These are phyloP conservation scores for Acleris emargana DNA, from an alignment of 2,888 invertebrate genomes.

Conservation along the genomic window DNA sequence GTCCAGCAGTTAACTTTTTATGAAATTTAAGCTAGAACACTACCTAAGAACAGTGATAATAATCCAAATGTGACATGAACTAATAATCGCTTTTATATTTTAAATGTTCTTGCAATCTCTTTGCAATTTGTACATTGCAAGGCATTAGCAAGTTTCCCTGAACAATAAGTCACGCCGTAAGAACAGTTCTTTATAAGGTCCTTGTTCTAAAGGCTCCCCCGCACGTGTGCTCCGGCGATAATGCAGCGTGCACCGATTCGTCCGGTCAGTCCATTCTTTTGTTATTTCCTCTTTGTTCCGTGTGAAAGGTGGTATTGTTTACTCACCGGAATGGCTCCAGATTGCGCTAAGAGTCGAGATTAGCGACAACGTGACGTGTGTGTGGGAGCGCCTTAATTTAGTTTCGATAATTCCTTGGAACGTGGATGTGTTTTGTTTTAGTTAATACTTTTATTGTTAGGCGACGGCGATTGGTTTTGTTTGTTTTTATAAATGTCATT, in stretches of 20 bases:
- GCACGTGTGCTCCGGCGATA: conserved; percentile 67
- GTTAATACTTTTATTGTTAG: conserved; percentile 22
- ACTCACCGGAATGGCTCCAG: conserved; percentile 69
- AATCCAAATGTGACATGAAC: no score
- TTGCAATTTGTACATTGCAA: neutral
- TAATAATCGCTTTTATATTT: neutral
- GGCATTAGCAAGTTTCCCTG: neutral
- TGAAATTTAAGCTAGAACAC: no score
- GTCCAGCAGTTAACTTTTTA: no score
- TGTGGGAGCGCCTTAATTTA: conserved; percentile 67
- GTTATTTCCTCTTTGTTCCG: conserved; percentile 75
- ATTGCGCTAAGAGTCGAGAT: conserved; percentile 79
- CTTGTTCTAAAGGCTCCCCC: conserved; percentile 60
- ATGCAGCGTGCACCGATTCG: conserved; percentile 71
- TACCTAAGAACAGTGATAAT: no score
- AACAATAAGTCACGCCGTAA: conserved; percentile 28
- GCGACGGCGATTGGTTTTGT: neutral
- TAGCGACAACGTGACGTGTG: conserved; percentile 77
- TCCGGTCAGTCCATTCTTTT: conserved; percentile 75
- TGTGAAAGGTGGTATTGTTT: conserved; percentile 79
- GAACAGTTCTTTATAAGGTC: conserved; percentile 57
- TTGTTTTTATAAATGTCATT: neutral
- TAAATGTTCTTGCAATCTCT: neutral
- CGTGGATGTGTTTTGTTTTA: conserved; percentile 46
- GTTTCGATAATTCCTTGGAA: conserved; percentile 58